These are phyloP conservation scores for Lagopus muta DNA, from an alignment of 2,113 vertebrate genomes.

Conservation along the genomic window DNA sequence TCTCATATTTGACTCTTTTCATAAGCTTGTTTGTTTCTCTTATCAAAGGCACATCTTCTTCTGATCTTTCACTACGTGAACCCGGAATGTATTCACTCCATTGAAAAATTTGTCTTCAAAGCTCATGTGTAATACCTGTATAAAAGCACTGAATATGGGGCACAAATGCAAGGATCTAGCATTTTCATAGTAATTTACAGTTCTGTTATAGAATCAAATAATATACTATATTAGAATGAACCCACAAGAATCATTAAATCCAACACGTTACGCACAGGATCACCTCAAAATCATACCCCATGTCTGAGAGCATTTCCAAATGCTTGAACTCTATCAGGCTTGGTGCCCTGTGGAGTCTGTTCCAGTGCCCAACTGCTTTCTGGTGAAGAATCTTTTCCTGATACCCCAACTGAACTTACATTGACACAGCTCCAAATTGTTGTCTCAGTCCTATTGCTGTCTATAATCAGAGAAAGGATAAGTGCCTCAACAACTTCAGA, in stretches of 20 bases:
- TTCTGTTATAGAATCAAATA: neutral
- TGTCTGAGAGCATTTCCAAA: no score
- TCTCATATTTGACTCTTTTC: neutral
- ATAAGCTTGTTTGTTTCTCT: neutral
- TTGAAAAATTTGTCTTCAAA: neutral
- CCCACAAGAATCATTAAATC: neutral
- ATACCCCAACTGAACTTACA: neutral
- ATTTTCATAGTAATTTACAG: neutral
- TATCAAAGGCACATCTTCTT: neutral
- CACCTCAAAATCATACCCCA: neutral
- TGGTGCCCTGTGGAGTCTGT: neutral
- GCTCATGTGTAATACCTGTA: neutral
- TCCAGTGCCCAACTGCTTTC: neutral
- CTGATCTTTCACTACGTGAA: neutral
- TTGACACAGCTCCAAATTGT: neutral
- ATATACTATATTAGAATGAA: neutral
- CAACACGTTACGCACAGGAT: neutral
- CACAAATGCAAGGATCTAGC: neutral
- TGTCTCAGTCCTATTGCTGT: neutral
- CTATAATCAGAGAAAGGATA: no score
- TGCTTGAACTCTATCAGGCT: no score
- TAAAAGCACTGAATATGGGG: neutral
- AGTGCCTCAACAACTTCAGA: neutral
- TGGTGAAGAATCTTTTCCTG: neutral
- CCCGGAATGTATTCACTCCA: neutral